phyloP scores from a whole-genome alignment of 2,113 vertebrate genomes.

The Sylvia atricapilla region DNA sequence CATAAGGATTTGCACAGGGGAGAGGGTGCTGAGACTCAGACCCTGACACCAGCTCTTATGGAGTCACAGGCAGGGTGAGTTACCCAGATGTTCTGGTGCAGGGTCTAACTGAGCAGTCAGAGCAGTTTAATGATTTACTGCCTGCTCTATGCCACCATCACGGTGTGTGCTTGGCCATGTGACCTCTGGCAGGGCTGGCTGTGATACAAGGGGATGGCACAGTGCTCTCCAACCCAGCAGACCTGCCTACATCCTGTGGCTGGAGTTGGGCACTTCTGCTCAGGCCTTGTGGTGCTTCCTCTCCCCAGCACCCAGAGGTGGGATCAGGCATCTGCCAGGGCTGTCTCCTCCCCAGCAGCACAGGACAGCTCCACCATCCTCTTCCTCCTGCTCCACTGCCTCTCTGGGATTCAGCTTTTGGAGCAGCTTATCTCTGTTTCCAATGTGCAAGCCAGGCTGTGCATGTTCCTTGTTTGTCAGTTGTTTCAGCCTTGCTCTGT shows the following conservation, averaged over 20 bases:
- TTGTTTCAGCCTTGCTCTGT: background rate
- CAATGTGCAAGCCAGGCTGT: background rate
- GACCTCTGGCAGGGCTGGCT: background rate
- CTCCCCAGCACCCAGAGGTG: background rate
- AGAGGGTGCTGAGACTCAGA: background rate
- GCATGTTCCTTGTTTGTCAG: slow-evolving; percentile 6
- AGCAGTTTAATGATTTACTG: background rate
- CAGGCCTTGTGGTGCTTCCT: fast-evolving
- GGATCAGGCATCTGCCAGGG: background rate
- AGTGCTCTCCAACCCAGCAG: fast-evolving
- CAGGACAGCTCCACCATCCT: fast-evolving
- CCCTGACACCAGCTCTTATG: background rate
- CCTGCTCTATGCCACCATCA: background rate
- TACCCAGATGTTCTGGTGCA: fast-evolving
- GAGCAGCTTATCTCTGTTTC: slow-evolving; percentile 11
- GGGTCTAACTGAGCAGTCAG: background rate
- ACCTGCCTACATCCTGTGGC: fast-evolving
- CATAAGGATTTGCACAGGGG: background rate
- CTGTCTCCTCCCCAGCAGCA: fast-evolving
- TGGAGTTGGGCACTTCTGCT: fast-evolving
- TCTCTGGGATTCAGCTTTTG: background rate
- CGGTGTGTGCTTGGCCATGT: fast-evolving
- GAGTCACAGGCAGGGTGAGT: background rate
- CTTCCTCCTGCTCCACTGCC: background rate
- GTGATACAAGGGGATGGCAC: fast-evolving